phyloP scores from a whole-genome alignment of 2,888 invertebrate genomes.

The Phrixothrix hirtus region DNA sequence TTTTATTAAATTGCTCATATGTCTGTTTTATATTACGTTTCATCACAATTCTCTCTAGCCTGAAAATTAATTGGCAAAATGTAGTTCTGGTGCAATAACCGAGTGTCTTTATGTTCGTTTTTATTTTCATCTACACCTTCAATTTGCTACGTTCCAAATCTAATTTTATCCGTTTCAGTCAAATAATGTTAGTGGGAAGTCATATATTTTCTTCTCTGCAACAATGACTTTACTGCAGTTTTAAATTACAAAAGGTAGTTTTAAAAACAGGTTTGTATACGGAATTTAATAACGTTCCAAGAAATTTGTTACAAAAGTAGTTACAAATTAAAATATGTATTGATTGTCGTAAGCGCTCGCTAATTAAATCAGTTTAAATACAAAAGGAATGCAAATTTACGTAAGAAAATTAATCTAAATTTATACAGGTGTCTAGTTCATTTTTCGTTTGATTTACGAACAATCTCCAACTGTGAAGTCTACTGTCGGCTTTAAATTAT shows the following conservation, averaged over 20 bases:
- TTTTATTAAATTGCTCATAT: conserved; percentile 54
- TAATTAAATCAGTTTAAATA: too few species aligned
- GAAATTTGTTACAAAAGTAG: too few species aligned
- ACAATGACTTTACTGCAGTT: conserved; percentile 33
- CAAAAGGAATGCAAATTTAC: too few species aligned
- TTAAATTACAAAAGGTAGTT: conserved; percentile 31
- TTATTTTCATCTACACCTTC: conserved; percentile 31
- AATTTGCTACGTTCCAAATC: conserved; percentile 17
- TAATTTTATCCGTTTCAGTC: conserved; percentile 1
- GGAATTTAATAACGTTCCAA: too few species aligned
- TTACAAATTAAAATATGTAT: too few species aligned
- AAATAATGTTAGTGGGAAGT: neutral
- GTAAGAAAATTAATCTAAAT: conserved; percentile 9
- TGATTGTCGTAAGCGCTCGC: too few species aligned
- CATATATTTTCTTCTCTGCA: conserved; percentile 10
- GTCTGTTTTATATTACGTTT: conserved; percentile 50
- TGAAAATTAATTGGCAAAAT: conserved; percentile 47
- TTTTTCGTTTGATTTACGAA: conserved; percentile 20
- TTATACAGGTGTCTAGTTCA: conserved; percentile 14
- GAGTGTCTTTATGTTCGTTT: conserved; percentile 32
- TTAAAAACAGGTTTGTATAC: conserved; percentile 35
- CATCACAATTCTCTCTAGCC: conserved; percentile 46
- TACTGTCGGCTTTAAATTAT: conserved; percentile 45
- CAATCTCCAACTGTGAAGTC: conserved; percentile 41
- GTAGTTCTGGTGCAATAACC: conserved; percentile 32